Evolutionary conservation across 2,888 invertebrate species (phyloP).

Genomic region (Notodonta ziczac): DNA sequence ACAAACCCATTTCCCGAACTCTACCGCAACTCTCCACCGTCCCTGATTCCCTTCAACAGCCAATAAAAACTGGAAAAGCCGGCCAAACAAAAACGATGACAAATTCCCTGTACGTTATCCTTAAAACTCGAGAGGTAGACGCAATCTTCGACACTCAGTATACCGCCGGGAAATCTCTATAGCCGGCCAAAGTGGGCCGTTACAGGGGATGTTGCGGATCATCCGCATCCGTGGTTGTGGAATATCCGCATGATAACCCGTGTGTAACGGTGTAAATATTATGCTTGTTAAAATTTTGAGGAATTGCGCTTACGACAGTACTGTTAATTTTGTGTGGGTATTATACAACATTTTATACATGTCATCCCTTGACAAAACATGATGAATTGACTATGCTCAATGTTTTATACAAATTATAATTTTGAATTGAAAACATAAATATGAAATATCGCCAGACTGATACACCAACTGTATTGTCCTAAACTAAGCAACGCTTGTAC

Average conservation of each 20-base stretch:
- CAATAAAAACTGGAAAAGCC: slow-evolving; percentile 24
- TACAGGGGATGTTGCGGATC: slow-evolving; percentile 7
- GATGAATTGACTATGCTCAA: too few relatives aligned
- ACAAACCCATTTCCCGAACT: not conserved
- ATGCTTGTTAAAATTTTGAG: too few relatives aligned
- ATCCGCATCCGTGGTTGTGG: not conserved
- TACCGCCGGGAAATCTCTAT: slow-evolving; percentile 43
- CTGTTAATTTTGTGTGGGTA: too few relatives aligned
- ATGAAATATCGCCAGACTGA: too few relatives aligned
- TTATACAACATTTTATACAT: too few relatives aligned
- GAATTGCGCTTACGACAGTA: too few relatives aligned
- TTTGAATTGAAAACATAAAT: too few relatives aligned
- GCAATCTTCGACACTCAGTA: slow-evolving; percentile 25
- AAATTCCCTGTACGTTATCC: slow-evolving; percentile 31
- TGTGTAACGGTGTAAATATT: too few relatives aligned
- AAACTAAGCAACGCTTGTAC: too few relatives aligned
- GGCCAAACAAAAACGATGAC: slow-evolving; percentile 36
- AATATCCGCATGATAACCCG: not conserved
- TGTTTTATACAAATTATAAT: too few relatives aligned
- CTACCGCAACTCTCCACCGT: not conserved
- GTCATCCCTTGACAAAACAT: too few relatives aligned
- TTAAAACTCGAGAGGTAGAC: slow-evolving; percentile 7
- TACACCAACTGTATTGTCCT: too few relatives aligned
- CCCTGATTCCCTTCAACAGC: slow-evolving; percentile 3
- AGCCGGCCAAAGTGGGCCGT: slow-evolving; percentile 43